A percentile compares a stretch with the other conserved stretches of the same genome.
Conservation (phyloP, 2,113 vertebrate genomes). For the Neodon shergylaensis region DNA sequence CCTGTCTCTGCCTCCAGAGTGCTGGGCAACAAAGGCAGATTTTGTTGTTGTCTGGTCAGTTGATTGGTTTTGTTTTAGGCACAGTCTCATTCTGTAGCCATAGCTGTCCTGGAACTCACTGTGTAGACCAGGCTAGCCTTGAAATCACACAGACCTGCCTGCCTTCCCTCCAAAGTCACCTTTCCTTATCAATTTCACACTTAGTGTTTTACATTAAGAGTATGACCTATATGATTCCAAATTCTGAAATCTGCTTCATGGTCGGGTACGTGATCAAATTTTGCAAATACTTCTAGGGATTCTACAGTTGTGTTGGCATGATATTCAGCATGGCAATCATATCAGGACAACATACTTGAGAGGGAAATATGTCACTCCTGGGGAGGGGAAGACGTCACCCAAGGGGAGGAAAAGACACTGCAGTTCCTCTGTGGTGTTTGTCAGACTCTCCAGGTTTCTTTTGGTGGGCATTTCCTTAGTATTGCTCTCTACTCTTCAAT, state of each 20-base stretch:
- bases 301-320: neutral
- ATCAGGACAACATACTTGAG: neutral
- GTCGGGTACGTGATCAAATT: neutral
- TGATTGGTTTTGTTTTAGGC: neutral
- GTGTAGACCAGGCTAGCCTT: neutral
- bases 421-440: neutral
- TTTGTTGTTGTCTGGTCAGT: neutral
- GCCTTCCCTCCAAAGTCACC: too few relatives aligned
- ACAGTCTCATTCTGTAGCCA: neutral
- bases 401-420: neutral
- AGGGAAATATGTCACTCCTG: neutral
- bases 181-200: neutral
- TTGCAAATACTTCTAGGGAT: neutral
- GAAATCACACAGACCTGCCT: neutral
- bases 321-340: rapidly evolving
- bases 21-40: neutral
- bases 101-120: neutral
- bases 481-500: neutral
- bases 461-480: neutral
- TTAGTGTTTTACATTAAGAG: neutral
- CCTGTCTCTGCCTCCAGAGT: neutral
- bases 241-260: neutral
- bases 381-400: neutral
- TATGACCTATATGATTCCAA: neutral
- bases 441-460: neutral